Conservation (phyloP, 2,888 invertebrate species). For the Balanococcus diminutus region DNA sequence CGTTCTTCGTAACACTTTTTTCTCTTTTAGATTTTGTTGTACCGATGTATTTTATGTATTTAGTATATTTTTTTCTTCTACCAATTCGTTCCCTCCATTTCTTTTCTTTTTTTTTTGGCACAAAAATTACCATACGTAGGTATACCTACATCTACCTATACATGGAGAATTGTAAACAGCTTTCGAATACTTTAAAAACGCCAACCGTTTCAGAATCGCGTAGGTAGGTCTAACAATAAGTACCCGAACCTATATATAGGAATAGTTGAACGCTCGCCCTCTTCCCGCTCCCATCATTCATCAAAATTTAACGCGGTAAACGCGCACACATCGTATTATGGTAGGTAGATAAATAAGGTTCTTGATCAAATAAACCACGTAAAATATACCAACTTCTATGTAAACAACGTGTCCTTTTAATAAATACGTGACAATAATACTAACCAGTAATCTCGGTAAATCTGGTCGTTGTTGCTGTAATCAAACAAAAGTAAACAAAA, state of each 20-base stretch:
- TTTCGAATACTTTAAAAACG: conserved; percentile 19
- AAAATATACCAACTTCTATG: conserved; percentile 20
- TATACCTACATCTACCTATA: neutral
- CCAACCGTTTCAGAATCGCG: neutral
- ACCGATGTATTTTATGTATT: neutral
- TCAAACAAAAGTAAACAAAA: conserved; percentile 59
- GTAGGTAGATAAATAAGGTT: neutral
- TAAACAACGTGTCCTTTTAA: conserved; percentile 27
- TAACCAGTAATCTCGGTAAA: conserved; percentile 70
- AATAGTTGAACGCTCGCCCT: no score
- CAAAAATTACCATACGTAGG: neutral
- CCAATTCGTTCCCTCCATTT: neutral
- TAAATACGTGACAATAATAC: conserved; percentile 58
- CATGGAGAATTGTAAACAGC: neutral
- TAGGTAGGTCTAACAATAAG: no score
- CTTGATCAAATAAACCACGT: neutral
- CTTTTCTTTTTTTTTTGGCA: neutral
- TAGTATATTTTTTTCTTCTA: neutral
- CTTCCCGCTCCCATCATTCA: neutral
- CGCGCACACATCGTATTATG: no score
- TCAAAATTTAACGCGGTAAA: no score
- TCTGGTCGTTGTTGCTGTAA: conserved; percentile 86
- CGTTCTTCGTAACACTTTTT: neutral
- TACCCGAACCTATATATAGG: no score
- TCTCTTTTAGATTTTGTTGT: neutral